A percentile compares a stretch with the other conserved stretches of the same genome.
These are phyloP conservation scores for Alauda arvensis DNA, from an alignment of 2,797 vertebrate species.

Conservation along the genomic window DNA sequence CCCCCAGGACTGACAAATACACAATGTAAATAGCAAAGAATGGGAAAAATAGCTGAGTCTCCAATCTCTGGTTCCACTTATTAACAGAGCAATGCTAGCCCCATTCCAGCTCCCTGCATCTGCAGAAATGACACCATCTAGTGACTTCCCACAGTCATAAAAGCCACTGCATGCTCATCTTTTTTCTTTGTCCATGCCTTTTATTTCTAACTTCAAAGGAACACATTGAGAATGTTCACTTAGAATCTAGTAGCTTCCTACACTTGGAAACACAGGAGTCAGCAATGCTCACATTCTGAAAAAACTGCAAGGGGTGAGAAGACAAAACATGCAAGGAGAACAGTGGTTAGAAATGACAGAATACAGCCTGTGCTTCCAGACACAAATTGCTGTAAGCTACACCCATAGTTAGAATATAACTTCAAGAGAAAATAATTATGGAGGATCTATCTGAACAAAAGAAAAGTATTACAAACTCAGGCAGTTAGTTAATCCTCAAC, in stretches of 20 bases:
- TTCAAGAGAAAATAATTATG: background rate
- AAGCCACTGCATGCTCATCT: background rate
- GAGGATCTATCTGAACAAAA: background rate
- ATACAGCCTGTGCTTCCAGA: background rate
- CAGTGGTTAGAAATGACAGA: background rate
- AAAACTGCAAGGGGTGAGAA: background rate
- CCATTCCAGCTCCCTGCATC: background rate
- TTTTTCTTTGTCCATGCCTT: background rate
- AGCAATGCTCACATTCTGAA: background rate
- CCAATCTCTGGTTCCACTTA: background rate
- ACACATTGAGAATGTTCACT: background rate
- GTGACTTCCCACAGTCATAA: background rate
- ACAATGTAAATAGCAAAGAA: background rate
- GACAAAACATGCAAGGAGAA: background rate
- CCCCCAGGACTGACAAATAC: background rate
- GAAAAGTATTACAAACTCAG: background rate
- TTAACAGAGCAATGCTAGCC: background rate
- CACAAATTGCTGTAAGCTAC: background rate
- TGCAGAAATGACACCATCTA: conserved; percentile 31
- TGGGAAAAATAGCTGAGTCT: background rate
- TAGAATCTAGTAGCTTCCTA: background rate
- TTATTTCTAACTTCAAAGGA: background rate
- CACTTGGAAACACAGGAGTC: background rate
- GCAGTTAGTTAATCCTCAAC: background rate
- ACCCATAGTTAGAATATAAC: background rate